Evolutionary conservation across 2,797 vertebrate genomes (phyloP).

Genomic region (Sphaeramia orbicularis): DNA sequence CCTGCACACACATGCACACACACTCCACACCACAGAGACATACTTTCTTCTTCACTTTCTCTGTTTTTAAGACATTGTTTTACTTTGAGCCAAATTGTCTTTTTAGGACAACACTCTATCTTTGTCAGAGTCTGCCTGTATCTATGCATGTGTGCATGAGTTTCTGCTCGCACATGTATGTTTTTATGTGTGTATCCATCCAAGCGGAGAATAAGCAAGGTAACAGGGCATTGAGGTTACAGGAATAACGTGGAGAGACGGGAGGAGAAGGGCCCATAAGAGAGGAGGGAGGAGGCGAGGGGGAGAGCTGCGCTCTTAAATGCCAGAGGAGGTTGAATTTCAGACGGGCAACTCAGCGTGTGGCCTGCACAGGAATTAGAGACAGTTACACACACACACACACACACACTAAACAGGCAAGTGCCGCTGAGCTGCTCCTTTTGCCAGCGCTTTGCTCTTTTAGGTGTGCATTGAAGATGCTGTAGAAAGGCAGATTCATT

Average conservation of each 20-base stretch:
- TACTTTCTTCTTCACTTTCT: conserved; percentile 44
- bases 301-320: conserved; percentile 74
- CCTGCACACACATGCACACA: conserved; percentile 18
- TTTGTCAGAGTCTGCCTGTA: conserved; percentile 10
- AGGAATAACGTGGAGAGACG: conserved; percentile 52
- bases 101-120: conserved; percentile 24
- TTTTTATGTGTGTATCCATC: conserved; percentile 44
- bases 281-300: conserved; percentile 56
- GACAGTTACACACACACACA: conserved; percentile 61
- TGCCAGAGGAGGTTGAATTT: conserved; percentile 84
- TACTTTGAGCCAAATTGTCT: conserved; percentile 45
- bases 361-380: conserved; percentile 83
- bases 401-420: conserved; percentile 42
- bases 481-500: conserved; percentile 63
- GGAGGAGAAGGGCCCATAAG: conserved; percentile 62
- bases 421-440: conserved; percentile 69
- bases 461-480: conserved; percentile 56
- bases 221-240: conserved; percentile 68
- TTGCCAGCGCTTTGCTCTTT: conserved; percentile 75
- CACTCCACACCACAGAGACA: background rate
- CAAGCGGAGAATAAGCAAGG: conserved; percentile 52
- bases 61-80: conserved; percentile 36
- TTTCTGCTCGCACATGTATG: conserved; percentile 29
- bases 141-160: conserved; percentile 9
- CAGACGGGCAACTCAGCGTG: conserved; percentile 83